phyloP scores from a whole-genome alignment of 2,113 vertebrate genomes.

The Macroglossus sobrinus region DNA sequence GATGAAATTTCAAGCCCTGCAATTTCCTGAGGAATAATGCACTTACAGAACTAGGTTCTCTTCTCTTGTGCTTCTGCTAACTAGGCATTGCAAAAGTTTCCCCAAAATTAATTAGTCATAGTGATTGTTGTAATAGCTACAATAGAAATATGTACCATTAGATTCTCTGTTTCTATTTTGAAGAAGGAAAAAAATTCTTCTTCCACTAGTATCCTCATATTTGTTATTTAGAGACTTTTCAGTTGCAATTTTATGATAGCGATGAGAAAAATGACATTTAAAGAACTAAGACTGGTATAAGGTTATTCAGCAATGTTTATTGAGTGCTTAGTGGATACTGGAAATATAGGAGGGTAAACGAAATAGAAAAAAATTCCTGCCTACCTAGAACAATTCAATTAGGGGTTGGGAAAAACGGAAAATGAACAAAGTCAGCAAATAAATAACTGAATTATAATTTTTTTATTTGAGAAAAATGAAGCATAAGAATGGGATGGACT shows the following conservation, averaged over 20 bases:
- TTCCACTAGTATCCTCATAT: background rate
- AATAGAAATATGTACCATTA: background rate
- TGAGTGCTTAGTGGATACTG: background rate
- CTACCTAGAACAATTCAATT: background rate
- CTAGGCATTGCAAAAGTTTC: background rate
- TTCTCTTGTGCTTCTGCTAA: background rate
- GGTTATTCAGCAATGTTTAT: background rate
- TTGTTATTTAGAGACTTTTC: background rate
- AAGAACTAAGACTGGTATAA: background rate
- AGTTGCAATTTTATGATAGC: background rate
- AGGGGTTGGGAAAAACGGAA: background rate
- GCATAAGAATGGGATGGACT: background rate
- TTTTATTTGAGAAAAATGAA: background rate
- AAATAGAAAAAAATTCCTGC: background rate
- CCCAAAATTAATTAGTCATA: slow-evolving; percentile 2
- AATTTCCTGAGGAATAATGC: background rate
- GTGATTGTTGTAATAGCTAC: background rate
- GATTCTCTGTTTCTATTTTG: background rate
- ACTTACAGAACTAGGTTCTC: background rate
- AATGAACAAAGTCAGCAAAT: background rate
- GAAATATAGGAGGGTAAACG: background rate
- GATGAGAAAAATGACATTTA: background rate
- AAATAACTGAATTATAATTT: background rate
- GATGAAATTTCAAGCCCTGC: background rate
- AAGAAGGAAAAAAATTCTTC: background rate